Evolutionary conservation across 1,140 invertebrate species (phyloP).

Genomic region (Holcopasites calliopsidis): DNA sequence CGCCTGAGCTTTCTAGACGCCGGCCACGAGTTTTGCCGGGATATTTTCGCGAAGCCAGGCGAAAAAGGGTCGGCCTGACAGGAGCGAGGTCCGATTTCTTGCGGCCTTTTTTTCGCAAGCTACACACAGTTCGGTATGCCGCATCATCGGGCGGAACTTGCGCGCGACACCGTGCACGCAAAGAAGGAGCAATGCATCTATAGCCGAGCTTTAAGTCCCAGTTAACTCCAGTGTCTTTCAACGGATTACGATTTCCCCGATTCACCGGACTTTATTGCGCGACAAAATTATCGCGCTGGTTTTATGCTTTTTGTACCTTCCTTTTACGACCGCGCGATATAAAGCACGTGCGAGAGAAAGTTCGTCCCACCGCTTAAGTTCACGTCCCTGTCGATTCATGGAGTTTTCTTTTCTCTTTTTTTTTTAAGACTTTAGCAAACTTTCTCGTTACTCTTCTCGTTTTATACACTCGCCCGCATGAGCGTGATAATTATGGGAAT

Average conservation of each 20-base stretch:
- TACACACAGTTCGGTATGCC: neutral
- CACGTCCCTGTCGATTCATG: neutral
- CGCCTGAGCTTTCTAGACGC: conserved; percentile 27
- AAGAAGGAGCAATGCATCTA: neutral
- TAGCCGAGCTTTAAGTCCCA: neutral
- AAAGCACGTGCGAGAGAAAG: neutral
- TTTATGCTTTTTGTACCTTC: neutral
- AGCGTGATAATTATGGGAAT: too few species aligned
- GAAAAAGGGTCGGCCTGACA: neutral
- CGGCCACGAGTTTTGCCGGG: conserved; percentile 19
- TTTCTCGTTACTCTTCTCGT: neutral
- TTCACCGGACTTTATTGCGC: neutral
- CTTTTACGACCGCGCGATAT: neutral
- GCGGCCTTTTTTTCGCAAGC: neutral
- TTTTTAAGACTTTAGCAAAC: too few species aligned
- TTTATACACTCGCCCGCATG: too few species aligned
- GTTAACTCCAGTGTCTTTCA: neutral
- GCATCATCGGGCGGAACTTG: neutral
- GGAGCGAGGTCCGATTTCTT: neutral
- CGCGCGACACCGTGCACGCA: neutral
- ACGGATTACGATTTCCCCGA: neutral
- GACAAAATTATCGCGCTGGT: conserved; percentile 2
- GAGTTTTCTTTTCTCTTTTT: neutral
- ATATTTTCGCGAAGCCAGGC: conserved; percentile 24
- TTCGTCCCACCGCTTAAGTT: conserved; percentile 5